Percentiles rank a stretch among this genome's conserved stretches.
These are phyloP conservation scores for Otolemur crassicaudatus DNA, from an alignment of 2,797 vertebrate genomes.

Conservation along the genomic window DNA sequence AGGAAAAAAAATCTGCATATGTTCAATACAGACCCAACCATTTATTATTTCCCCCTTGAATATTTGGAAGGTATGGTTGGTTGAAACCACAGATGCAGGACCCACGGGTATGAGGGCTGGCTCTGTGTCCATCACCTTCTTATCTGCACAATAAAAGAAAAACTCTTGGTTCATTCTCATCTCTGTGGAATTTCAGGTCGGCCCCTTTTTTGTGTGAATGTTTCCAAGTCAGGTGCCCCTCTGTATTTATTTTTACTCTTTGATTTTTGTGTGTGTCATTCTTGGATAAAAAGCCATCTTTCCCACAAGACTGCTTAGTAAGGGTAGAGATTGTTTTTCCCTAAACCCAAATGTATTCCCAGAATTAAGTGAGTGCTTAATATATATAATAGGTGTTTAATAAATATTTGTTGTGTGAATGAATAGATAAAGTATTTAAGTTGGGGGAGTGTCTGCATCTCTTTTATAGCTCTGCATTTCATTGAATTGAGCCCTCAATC, in stretches of 20 bases:
- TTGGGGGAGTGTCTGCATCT: not conserved
- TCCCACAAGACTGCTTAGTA: not conserved
- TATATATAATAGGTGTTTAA: not conserved
- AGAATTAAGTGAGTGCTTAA: not conserved
- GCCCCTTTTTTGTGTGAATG: not conserved
- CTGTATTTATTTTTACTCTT: conserved; percentile 3
- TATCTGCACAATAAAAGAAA: not conserved
- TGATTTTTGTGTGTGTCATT: not conserved
- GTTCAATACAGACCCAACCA: not conserved
- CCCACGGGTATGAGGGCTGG: not conserved
- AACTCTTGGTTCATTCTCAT: not conserved
- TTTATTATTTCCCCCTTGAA: not conserved
- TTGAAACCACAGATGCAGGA: not conserved
- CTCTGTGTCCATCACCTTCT: not conserved
- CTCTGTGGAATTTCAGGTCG: not conserved
- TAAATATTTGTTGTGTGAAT: not conserved
- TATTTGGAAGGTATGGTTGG: not conserved
- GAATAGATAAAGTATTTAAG: not conserved
- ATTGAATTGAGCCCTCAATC: not conserved
- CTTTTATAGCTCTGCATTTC: not conserved
- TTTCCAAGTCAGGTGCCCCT: not conserved
- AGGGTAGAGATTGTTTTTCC: not conserved
- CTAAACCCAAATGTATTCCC: not conserved
- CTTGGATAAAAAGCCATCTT: not conserved
- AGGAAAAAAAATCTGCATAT: not conserved